These are phyloP conservation scores for Nicator chloris DNA, from an alignment of 2,113 vertebrate genomes.

Conservation along the genomic window DNA sequence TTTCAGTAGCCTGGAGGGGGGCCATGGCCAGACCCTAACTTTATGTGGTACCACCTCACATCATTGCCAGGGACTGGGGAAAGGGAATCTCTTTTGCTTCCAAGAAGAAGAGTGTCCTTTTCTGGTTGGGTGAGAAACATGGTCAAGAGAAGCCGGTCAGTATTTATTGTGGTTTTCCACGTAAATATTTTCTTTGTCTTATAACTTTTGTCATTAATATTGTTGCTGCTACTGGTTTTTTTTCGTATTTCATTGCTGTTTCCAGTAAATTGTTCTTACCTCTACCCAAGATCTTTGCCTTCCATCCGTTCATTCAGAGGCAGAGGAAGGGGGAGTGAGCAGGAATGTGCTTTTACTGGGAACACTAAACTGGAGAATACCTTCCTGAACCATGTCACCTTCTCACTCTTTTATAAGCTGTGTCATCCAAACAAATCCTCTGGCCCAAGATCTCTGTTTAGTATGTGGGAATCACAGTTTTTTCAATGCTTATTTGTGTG, in stretches of 20 bases:
- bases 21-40: neutral
- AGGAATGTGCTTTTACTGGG: fast-evolving
- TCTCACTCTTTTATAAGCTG: neutral
- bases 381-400: neutral
- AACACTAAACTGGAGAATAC: neutral
- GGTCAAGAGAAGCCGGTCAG: fast-evolving
- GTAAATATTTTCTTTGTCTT: neutral
- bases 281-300: neutral
- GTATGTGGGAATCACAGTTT: neutral
- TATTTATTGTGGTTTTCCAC: neutral
- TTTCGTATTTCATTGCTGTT: neutral
- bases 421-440: neutral
- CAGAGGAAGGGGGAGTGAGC: neutral
- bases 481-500: neutral
- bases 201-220: too few relatives aligned
- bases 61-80: neutral
- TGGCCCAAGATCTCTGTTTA: neutral
- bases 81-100: neutral
- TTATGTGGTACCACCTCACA: neutral
- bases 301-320: fast-evolving
- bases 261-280: neutral
- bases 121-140: fast-evolving
- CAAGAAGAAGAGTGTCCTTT: neutral
- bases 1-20: neutral
- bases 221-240: neutral